These are phyloP conservation scores for Pheosia gnoma DNA, from an alignment of 2,888 invertebrate genomes.

Conservation along the genomic window DNA sequence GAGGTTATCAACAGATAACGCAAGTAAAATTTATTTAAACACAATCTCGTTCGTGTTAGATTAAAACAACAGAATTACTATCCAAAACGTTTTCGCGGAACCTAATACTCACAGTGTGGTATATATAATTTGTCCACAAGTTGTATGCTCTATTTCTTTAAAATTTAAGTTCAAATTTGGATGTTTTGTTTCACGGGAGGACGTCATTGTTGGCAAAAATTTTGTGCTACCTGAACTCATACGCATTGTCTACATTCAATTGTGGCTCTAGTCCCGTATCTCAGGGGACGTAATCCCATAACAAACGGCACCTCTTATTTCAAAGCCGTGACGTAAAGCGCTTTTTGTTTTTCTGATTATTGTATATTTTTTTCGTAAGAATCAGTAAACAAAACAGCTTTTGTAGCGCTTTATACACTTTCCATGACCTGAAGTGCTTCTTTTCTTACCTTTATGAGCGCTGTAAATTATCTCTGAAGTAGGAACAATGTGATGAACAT, in stretches of 20 bases:
- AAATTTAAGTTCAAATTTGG: slow-evolving; percentile 31
- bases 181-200: slow-evolving; percentile 19
- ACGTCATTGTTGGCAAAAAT: slow-evolving; percentile 47
- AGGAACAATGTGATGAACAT: slow-evolving; percentile 36
- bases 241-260: slow-evolving; percentile 68
- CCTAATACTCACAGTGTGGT: slow-evolving; percentile 31
- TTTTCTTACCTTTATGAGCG: slow-evolving; percentile 40
- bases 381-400: slow-evolving; percentile 49
- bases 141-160: slow-evolving; percentile 13
- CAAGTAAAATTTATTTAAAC: slow-evolving; percentile 49
- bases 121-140: slow-evolving; percentile 16
- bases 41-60: slow-evolving; percentile 42
- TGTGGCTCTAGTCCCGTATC: slow-evolving; percentile 60
- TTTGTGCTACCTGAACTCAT: slow-evolving; percentile 73
- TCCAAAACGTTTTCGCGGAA: slow-evolving; percentile 55
- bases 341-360: slow-evolving; percentile 59
- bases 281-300: slow-evolving; percentile 69
- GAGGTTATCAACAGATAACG: slow-evolving; percentile 52
- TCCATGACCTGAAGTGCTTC: slow-evolving; percentile 41
- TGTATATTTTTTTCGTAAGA: slow-evolving; percentile 43
- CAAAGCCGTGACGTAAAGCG: slow-evolving; percentile 71
- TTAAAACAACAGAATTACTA: slow-evolving; percentile 45
- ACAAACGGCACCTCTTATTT: slow-evolving; percentile 74
- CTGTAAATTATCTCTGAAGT: slow-evolving; percentile 48
- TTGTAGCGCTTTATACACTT: slow-evolving; percentile 41